Conservation (phyloP, 30 jellyfish, hydroid and myxozoan species). For the Turritopsis rubra region DNA sequence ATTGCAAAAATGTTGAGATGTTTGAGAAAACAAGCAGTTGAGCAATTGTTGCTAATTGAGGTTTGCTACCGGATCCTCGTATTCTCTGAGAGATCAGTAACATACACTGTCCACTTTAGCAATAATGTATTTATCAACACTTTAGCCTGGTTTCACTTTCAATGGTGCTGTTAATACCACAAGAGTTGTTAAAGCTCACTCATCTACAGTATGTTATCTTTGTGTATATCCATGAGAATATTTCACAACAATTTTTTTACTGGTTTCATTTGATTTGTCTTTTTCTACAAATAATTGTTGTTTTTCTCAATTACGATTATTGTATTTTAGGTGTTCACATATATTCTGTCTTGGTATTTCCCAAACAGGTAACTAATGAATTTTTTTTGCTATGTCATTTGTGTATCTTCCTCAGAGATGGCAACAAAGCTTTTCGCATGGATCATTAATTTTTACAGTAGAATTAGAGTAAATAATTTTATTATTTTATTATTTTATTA, state of each 20-base stretch:
- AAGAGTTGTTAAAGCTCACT: constrained; percentile 41
- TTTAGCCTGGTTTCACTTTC: constrained; percentile 72
- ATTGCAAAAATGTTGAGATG: no score
- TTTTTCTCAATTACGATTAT: not conserved
- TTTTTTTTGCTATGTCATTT: no score
- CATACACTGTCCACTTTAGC: not conserved
- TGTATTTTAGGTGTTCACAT: constrained; percentile 51
- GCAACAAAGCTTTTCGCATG: no score
- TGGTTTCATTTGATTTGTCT: not conserved
- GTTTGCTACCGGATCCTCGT: no score
- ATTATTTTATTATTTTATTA: constrained; percentile 4
- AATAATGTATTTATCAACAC: not conserved
- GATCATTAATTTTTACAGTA: no score
- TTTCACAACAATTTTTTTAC: not conserved
- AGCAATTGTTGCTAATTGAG: no score
- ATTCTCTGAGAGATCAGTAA: not conserved
- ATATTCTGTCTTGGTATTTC: constrained; percentile 73
- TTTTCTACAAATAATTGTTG: not conserved
- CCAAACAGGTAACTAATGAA: constrained; percentile 82
- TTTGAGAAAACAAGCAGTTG: no score
- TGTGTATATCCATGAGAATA: no score
- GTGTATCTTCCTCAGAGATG: no score
- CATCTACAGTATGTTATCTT: constrained; percentile 50
- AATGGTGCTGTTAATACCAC: constrained; percentile 73
- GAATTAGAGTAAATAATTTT: no score